These are phyloP conservation scores for Macrophya annulata DNA, from an alignment of 2,888 invertebrate genomes.

Conservation along the genomic window DNA sequence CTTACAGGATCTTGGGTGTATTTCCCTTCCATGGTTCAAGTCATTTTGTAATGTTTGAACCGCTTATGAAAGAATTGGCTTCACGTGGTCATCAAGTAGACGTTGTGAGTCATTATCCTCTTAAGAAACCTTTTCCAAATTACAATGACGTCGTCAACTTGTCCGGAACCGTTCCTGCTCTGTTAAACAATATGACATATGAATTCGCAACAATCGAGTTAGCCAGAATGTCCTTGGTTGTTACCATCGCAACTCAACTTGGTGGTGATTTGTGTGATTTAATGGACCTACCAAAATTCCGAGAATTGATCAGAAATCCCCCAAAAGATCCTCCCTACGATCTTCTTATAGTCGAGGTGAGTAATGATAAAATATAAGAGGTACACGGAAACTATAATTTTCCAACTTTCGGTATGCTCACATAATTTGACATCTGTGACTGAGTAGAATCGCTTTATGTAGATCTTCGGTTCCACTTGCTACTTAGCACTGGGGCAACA, in stretches of 20 bases:
- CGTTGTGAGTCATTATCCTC: not conserved
- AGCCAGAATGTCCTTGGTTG: not conserved
- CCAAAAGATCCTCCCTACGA: constrained; percentile 45
- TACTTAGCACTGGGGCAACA: constrained; percentile 57
- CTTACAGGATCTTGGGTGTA: constrained; percentile 78
- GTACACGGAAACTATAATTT: not conserved
- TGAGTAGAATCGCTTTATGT: constrained; percentile 72
- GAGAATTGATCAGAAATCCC: constrained; percentile 61
- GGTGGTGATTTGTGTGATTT: constrained; percentile 58
- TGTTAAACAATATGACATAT: constrained; percentile 22
- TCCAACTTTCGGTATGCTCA: constrained; percentile 63
- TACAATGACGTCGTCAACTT: not conserved
- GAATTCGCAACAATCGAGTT: not conserved
- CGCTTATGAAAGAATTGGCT: constrained; percentile 78
- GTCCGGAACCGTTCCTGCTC: not conserved
- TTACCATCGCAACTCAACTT: not conserved
- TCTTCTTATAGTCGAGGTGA: constrained; percentile 54
- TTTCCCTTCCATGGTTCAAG: constrained; percentile 80
- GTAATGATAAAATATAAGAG: not conserved
- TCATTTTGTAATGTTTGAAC: constrained; percentile 80
- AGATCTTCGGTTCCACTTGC: constrained; percentile 72
- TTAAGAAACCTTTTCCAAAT: not conserved
- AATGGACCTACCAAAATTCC: constrained; percentile 61
- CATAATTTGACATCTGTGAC: constrained; percentile 74
- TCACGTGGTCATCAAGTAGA: not conserved